Conservation (phyloP, 1,140 invertebrate species). For the Agrilus planipennis region DNA sequence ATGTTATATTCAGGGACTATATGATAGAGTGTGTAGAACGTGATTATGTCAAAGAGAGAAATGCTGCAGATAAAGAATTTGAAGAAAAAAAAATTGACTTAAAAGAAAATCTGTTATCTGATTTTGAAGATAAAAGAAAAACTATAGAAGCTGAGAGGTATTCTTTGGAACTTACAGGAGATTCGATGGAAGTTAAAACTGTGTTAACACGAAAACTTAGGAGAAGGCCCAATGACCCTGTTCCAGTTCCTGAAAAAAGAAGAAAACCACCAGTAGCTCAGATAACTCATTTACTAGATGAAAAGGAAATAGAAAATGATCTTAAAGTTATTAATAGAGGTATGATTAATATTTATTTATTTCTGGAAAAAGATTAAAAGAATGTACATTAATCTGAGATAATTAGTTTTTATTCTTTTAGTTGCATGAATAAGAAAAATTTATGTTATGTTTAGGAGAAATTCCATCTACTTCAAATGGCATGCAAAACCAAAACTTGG, state of each 20-base stretch:
- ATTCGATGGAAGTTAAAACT: slow-evolving; percentile 63
- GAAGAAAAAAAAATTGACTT: slow-evolving; percentile 92
- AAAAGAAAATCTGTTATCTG: slow-evolving; percentile 76
- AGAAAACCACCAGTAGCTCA: slow-evolving; percentile 72
- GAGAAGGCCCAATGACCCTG: slow-evolving; percentile 83
- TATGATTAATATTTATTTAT: no score
- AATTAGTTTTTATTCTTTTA: background rate
- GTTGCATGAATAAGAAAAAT: background rate
- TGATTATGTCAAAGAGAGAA: slow-evolving; percentile 80
- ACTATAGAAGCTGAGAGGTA: slow-evolving; percentile 79
- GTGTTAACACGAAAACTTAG: slow-evolving; percentile 61
- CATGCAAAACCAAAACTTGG: slow-evolving; percentile 9
- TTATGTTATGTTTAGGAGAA: slow-evolving; percentile 8
- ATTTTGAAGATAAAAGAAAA: slow-evolving; percentile 86
- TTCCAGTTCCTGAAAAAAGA: slow-evolving; percentile 72
- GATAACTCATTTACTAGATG: slow-evolving; percentile 75
- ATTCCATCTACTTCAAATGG: background rate
- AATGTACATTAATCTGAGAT: no score
- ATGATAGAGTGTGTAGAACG: slow-evolving; percentile 75
- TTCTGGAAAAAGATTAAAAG: no score
- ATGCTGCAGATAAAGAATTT: slow-evolving; percentile 79
- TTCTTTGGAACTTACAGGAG: slow-evolving; percentile 72
- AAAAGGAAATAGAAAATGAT: slow-evolving; percentile 81
- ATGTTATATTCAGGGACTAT: slow-evolving; percentile 73
- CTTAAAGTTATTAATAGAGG: slow-evolving; percentile 68